These are phyloP conservation scores for Brachionus plicatilis DNA, from an alignment of 1,140 invertebrate species.

Conservation along the genomic window DNA sequence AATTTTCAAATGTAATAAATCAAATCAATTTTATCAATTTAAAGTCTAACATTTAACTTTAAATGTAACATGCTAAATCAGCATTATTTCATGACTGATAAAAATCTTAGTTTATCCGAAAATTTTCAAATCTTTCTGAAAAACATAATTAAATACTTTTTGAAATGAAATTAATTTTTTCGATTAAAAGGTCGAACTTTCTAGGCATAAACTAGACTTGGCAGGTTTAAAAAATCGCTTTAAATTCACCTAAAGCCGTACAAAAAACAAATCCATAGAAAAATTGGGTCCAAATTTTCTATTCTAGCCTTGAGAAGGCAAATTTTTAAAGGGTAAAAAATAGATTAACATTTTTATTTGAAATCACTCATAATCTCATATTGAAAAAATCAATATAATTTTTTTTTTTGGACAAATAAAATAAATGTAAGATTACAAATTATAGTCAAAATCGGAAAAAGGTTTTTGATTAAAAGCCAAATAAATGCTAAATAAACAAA, in stretches of 20 bases:
- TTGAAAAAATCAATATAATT: background rate
- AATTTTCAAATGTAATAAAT: background rate
- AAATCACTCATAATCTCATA: background rate
- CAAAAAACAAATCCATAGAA: background rate
- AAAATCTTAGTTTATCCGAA: background rate
- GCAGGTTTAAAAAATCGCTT: background rate
- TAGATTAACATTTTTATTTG: background rate
- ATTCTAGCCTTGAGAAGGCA: background rate
- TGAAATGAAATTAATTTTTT: background rate
- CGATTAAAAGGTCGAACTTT: background rate
- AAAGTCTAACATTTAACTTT: background rate
- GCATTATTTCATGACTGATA: background rate
- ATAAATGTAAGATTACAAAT: background rate
- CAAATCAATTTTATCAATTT: background rate
- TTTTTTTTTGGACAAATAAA: background rate
- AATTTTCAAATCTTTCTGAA: background rate
- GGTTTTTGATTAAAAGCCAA: background rate
- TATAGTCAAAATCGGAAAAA: background rate
- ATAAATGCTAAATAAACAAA: background rate
- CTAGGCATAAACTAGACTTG: background rate
- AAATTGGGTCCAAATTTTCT: background rate
- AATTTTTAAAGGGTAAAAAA: background rate
- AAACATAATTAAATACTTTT: background rate
- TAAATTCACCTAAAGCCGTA: background rate
- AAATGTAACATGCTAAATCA: background rate